Conservation (phyloP, 2,888 invertebrate genomes). For the Cephalotes varians region DNA sequence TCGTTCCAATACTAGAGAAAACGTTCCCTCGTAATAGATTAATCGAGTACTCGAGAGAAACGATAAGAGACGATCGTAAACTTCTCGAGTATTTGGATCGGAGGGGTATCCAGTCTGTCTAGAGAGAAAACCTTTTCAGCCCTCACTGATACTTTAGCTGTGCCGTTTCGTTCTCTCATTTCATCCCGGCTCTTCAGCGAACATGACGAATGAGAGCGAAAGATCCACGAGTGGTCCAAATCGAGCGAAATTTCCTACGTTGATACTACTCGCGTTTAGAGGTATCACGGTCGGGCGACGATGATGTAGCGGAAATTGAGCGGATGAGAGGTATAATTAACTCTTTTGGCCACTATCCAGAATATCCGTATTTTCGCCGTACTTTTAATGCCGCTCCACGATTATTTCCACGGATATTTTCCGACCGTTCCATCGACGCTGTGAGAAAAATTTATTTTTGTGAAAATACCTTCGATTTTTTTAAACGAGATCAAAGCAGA, state of each 20-base stretch:
- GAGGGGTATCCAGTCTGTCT: not conserved
- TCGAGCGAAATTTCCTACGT: conserved; percentile 39
- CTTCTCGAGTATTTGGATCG: conserved; percentile 24
- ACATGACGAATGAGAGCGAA: conserved; percentile 37
- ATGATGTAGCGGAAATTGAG: conserved; percentile 41
- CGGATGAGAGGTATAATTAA: conserved; percentile 38
- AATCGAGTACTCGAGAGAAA: conserved; percentile 34
- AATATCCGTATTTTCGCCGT: conserved; percentile 15
- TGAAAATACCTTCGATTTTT: not conserved
- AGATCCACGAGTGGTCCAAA: conserved; percentile 31
- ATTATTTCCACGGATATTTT: conserved; percentile 5
- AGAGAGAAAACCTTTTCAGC: conserved; percentile 25
- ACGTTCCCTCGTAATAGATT: conserved; percentile 21
- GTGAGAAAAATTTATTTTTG: conserved; percentile 1
- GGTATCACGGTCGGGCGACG: conserved; percentile 21
- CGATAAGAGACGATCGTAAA: conserved; percentile 23
- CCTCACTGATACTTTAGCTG: conserved; percentile 3
- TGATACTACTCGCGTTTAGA: conserved; percentile 20
- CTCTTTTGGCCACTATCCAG: conserved; percentile 15
- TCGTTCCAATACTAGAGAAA: conserved; percentile 14
- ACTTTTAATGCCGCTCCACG: not conserved
- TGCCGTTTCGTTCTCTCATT: conserved; percentile 19
- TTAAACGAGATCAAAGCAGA: not conserved
- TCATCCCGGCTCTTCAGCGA: conserved; percentile 13
- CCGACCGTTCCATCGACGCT: not conserved